Conservation (phyloP, 1,140 invertebrate species). For the Trichomalopsis sarcophagae region DNA sequence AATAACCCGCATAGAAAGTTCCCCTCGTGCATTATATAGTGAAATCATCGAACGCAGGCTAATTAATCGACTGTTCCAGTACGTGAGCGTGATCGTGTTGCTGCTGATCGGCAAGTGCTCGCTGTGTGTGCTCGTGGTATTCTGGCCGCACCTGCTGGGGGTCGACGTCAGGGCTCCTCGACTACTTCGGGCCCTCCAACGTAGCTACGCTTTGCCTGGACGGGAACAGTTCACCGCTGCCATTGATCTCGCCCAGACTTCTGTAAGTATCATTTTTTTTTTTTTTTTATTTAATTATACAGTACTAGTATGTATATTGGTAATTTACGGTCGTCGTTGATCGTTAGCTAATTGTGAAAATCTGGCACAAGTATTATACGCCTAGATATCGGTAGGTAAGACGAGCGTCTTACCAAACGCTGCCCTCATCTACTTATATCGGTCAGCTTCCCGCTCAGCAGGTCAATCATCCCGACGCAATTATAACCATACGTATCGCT, state of each 20-base stretch:
- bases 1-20: neutral
- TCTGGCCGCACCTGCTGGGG: slow-evolving; percentile 87
- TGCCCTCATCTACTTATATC: no score
- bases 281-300: neutral
- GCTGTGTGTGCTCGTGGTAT: slow-evolving; percentile 82
- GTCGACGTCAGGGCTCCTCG: slow-evolving; percentile 80
- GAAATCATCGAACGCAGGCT: neutral
- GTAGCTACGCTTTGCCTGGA: slow-evolving; percentile 84
- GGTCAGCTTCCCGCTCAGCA: no score
- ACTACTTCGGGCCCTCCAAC: slow-evolving; percentile 82
- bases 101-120: slow-evolving; percentile 83
- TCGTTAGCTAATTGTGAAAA: no score
- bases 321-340: no score
- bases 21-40: no score
- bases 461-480: no score
- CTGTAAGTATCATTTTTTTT: slow-evolving; percentile 68
- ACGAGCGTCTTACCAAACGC: no score
- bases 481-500: no score
- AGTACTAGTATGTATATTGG: no score
- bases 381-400: no score
- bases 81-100: slow-evolving; percentile 82
- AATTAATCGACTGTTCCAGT: slow-evolving; percentile 75
- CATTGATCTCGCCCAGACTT: slow-evolving; percentile 83
- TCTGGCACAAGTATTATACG: no score
- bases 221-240: slow-evolving; percentile 86